Percentiles rank a stretch among this genome's conserved stretches.
Conservation (phyloP, 2,888 invertebrate genomes). For the Habroteleia sp. region DNA sequence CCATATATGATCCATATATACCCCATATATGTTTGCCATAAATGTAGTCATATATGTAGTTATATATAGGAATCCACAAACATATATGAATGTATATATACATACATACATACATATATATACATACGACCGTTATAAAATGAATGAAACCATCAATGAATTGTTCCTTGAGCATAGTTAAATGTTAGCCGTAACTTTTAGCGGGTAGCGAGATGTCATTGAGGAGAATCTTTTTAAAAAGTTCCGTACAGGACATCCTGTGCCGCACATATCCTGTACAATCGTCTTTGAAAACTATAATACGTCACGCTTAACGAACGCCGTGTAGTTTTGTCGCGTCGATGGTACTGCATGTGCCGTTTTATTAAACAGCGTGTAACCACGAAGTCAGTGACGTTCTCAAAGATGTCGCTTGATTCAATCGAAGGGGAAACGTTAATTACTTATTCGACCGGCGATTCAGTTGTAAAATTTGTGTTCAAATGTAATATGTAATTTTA, state of each 20-base stretch:
- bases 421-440: slow-evolving; percentile 40
- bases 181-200: slow-evolving; percentile 5
- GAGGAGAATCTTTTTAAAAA: slow-evolving; percentile 15
- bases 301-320: slow-evolving; percentile 58
- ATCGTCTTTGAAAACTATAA: slow-evolving; percentile 51
- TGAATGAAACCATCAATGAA: slow-evolving; percentile 48
- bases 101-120: not conserved
- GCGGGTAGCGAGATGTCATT: slow-evolving; percentile 13
- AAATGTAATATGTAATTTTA: slow-evolving; percentile 3
- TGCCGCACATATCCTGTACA: slow-evolving; percentile 47
- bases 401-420: slow-evolving; percentile 29
- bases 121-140: slow-evolving; percentile 37
- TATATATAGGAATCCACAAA: no score
- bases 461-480: slow-evolving; percentile 12
- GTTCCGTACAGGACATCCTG: slow-evolving; percentile 51
- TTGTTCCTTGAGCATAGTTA: slow-evolving; percentile 20
- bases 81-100: no score
- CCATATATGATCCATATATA: no score
- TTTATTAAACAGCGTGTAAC: slow-evolving; percentile 61
- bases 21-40: no score
- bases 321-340: slow-evolving; percentile 46
- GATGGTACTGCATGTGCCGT: slow-evolving; percentile 34
- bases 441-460: slow-evolving; percentile 29
- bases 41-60: no score
- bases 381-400: slow-evolving; percentile 37